A percentile compares a stretch with the other conserved stretches of the same genome.
Conservation (phyloP, 2,888 invertebrate species). For the Campoplex nolae region DNA sequence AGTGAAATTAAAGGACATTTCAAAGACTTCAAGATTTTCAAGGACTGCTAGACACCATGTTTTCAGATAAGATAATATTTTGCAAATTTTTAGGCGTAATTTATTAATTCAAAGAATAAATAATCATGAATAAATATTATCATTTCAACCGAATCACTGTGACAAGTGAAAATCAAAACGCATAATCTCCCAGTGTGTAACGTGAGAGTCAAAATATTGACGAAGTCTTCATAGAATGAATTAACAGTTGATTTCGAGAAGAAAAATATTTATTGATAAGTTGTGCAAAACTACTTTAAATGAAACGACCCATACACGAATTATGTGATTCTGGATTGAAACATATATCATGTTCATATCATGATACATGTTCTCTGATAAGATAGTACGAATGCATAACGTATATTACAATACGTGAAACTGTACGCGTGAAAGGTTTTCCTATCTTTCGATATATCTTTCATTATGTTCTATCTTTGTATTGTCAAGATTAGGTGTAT, state of each 20-base stretch:
- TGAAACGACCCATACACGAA: not conserved
- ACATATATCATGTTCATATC: not conserved
- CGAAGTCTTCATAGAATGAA: not conserved
- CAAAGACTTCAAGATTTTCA: too few species aligned
- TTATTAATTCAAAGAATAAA: not conserved
- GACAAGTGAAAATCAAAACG: too few species aligned
- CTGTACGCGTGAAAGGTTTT: not conserved
- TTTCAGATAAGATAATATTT: too few species aligned
- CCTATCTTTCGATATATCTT: conserved; percentile 10
- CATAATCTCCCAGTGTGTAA: too few species aligned
- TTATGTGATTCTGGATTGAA: not conserved
- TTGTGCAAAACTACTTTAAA: not conserved
- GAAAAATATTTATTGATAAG: not conserved
- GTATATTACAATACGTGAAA: not conserved
- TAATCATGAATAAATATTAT: too few species aligned
- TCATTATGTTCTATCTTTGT: not conserved
- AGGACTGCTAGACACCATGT: too few species aligned
- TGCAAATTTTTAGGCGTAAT: not conserved
- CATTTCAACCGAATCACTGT: too few species aligned
- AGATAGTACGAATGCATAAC: not conserved
- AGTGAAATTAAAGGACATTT: too few species aligned
- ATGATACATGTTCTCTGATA: not conserved
- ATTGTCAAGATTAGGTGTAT: not conserved
- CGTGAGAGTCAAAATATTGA: not conserved
- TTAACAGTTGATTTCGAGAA: not conserved